Evolutionary conservation across 2,797 vertebrate genomes (phyloP).

Genomic region (Eidolon dupreanum): DNA sequence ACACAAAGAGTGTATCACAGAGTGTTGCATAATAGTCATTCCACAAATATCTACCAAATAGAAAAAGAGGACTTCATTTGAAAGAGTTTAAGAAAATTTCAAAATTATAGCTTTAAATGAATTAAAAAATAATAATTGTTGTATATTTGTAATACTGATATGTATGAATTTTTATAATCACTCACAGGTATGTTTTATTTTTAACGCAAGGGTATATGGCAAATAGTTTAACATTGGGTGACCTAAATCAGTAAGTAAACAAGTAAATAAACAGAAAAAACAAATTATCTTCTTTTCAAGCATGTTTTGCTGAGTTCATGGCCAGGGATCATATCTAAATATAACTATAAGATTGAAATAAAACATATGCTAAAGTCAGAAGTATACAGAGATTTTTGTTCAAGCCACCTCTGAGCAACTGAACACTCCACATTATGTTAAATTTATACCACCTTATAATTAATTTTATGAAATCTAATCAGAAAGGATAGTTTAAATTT

Average conservation of each 20-base stretch:
- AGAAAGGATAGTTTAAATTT: not conserved
- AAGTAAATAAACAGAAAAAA: not conserved
- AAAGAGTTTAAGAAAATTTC: not conserved
- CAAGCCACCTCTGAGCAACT: not conserved
- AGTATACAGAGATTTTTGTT: not conserved
- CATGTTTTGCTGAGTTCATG: not conserved
- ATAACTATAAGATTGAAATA: not conserved
- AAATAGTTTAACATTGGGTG: not conserved
- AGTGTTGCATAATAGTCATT: not conserved
- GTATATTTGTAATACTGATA: not conserved
- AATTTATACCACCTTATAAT: not conserved
- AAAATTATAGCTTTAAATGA: not conserved
- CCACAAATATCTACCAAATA: not conserved
- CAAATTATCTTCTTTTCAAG: not conserved
- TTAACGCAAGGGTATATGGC: not conserved
- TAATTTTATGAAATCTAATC: not conserved
- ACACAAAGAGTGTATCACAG: not conserved
- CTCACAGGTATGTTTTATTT: not conserved
- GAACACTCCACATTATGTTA: not conserved
- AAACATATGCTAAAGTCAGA: not conserved
- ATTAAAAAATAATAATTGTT: not conserved
- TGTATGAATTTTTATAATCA: not conserved
- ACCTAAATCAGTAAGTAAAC: not conserved
- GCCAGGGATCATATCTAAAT: not conserved
- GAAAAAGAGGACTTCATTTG: not conserved